Evolutionary conservation across 2,888 invertebrate species (phyloP), one percentile per base, ranked within the genome.

Genomic region (Drosophila anomelani): DNA sequence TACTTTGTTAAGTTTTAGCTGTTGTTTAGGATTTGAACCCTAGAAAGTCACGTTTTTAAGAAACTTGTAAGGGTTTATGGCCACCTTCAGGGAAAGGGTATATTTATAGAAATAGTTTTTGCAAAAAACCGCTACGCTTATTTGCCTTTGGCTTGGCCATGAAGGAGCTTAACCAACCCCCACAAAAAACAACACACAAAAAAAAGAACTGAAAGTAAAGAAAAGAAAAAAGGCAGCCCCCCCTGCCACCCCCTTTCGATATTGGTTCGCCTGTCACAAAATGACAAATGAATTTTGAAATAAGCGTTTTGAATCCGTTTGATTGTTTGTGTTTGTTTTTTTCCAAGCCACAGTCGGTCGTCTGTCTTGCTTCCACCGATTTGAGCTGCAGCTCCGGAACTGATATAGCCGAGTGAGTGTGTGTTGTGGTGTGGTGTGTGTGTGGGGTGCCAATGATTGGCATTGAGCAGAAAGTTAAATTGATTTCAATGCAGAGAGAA

Each of bases 231-330:
- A 36, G 3, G 13, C 34, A 20, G 20, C 34, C 51, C 51, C 20
- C 20, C 20, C 34, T 4, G 8, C 51, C 32, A n/a, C 39, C 41
- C 17, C 51, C 15, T 36, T 32, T 26, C 12, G 73, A 85, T 77
- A 82, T 80, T 88, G 76, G 77, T 82, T 80, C 83, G 78, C 68
- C 89, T 85, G 87, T 88, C 85, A 84, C 75, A 85, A 84, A 88
- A 88, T 85, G 85, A 89, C 81, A 89, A 85, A 85, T 85, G 87
- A 88, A 89, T 88, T 87, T 89, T 86, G 81, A 85, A 85, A 81
- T 89, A 86, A 88, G 81, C 85, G 81, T 68, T 74, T 86, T 73
- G 86, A 73, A 86, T 83, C 72, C 86, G 75, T 76, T 80, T 77
- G 79, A 76, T 84, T 88, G 81, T 81, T 88, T 88, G 82, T 88